phyloP scores from a whole-genome alignment of 2,888 invertebrate species.

The Anthoptus insignis region DNA sequence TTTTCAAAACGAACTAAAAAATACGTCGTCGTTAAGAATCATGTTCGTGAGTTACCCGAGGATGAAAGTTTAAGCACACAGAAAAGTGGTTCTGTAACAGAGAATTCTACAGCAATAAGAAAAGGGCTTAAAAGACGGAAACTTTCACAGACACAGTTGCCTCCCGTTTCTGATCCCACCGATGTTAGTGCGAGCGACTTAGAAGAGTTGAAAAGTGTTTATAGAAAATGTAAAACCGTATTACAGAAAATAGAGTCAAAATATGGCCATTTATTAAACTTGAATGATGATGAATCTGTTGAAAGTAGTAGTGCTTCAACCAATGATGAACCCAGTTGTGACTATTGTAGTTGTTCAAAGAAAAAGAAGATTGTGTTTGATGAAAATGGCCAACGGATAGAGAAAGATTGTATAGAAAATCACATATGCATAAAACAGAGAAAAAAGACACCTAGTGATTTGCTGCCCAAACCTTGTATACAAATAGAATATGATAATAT shows the following conservation, averaged over 20 bases:
- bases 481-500: slow-evolving; percentile 60
- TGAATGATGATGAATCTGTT: slow-evolving; percentile 47
- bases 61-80: not conserved
- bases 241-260: slow-evolving; percentile 71
- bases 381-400: slow-evolving; percentile 68
- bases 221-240: slow-evolving; percentile 70
- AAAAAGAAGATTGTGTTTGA: slow-evolving; percentile 76
- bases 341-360: slow-evolving; percentile 62
- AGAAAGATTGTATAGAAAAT: slow-evolving; percentile 53
- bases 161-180: slow-evolving; percentile 30
- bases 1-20: slow-evolving; percentile 55
- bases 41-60: slow-evolving; percentile 50
- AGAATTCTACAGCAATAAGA: slow-evolving; percentile 29
- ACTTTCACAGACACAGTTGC: slow-evolving; percentile 1
- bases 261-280: slow-evolving; percentile 73
- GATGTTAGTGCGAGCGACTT: slow-evolving; percentile 63
- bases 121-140: slow-evolving; percentile 7
- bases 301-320: slow-evolving; percentile 35
- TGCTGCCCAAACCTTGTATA: slow-evolving; percentile 50
- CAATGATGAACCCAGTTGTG: slow-evolving; percentile 45
- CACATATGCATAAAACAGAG: slow-evolving; percentile 66
- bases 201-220: slow-evolving; percentile 66
- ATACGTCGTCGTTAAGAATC: slow-evolving; percentile 63
- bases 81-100: slow-evolving; percentile 28
- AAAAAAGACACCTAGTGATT: slow-evolving; percentile 40